Evolutionary conservation across 2,888 invertebrate genomes (phyloP).

Genomic region (Ichneumon xanthorius): DNA sequence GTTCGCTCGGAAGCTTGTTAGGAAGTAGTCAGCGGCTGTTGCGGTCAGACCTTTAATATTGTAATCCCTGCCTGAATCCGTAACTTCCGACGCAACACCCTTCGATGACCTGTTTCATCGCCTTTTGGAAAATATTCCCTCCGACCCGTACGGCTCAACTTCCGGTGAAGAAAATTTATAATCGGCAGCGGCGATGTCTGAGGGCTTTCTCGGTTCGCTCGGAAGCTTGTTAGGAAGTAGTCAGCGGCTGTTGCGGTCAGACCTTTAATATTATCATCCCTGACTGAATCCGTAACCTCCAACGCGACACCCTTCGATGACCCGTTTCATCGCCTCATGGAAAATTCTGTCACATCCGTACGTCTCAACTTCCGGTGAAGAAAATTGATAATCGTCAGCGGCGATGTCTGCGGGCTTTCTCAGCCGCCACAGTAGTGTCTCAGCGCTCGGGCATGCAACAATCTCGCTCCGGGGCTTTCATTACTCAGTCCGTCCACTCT

Average conservation of each 20-base stretch:
- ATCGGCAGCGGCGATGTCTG: slow-evolving; percentile 1
- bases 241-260: background rate
- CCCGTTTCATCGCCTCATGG: background rate
- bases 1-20: too few species aligned
- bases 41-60: background rate
- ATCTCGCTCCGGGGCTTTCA: slow-evolving; percentile 37
- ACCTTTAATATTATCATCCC: background rate
- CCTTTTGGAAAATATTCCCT: background rate
- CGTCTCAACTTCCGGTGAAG: background rate
- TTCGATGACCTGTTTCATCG: background rate
- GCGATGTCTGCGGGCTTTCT: slow-evolving; percentile 1
- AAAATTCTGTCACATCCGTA: background rate
- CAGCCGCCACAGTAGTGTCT: background rate
- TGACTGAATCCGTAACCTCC: background rate
- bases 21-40: background rate
- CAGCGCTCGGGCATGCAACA: slow-evolving; percentile 27
- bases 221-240: background rate
- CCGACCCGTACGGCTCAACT: background rate
- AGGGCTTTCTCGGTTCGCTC: background rate
- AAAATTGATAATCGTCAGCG: slow-evolving; percentile 25
- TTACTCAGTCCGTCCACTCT: slow-evolving; percentile 9
- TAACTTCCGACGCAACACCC: background rate
- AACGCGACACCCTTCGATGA: background rate
- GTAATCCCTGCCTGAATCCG: background rate
- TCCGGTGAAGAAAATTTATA: slow-evolving; percentile 7